Base-by-base conservation (phyloP, 2,113 vertebrate species). In the Halcyon senegalensis region DNA sequence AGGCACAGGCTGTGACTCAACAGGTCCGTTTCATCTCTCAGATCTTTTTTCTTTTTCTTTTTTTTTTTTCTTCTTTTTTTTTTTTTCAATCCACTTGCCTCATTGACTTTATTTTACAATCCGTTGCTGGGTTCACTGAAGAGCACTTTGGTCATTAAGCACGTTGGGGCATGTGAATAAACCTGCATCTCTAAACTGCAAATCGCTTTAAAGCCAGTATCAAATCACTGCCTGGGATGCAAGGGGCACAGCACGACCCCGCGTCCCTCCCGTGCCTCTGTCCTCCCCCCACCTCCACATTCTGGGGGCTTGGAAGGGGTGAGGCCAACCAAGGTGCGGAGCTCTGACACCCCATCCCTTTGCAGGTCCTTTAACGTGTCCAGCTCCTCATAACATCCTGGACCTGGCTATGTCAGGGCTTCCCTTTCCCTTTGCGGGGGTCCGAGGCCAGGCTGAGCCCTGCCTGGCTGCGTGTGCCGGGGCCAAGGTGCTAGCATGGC, bases 81-180 rank as follows among this genome's bases (percentile, higher is more conserved):
- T 37, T 20, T 6, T 51, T 86, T 86, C 89, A 89, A 89, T 80
- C 85, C 93, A 46, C 77, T 93, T 76, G 91, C 95, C 85, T 80
- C 81, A 72, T 48, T 91, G 88, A 72, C 82, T 95, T 87, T 55
- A 79, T 91, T 87, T 95, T 84, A 80, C 93, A 87, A 69, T 59
- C 83, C 33, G 4, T 25, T 2, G n/a, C 81, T 68, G 93, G 93
- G 85, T 89, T 95, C 91, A 84, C 95, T 73, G 95, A 83, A 53
- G 91, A 93, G 88, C 68, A 5, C 84, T 93, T 67, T 48, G 85
- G 91, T 89, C 88, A 30, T 95, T 79, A 91, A 43, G 88, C 93
- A 95, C 77, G 91, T 95, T 33, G 53, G 88, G 91, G 88, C 88
- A 87, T 89, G 95, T 35, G 87, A 50, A 66, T 31, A 70, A 93